Conservation (phyloP, 2,113 vertebrate genomes). For the Regulus satrapa region DNA sequence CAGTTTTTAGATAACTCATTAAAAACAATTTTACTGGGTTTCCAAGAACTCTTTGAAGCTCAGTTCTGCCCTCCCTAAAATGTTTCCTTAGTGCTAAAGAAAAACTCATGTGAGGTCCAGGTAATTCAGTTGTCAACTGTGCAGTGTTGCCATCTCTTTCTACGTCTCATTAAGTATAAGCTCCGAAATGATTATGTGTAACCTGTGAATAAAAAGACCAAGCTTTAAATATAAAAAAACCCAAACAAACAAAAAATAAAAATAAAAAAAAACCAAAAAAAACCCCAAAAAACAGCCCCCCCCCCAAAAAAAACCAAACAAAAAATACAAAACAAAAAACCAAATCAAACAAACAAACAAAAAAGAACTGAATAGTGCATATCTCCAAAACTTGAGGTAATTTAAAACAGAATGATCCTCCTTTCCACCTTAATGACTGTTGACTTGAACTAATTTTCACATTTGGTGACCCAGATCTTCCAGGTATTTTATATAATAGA, state of each 20-base stretch:
- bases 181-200: slow-evolving; percentile 3
- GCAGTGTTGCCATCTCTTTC: not conserved
- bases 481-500: not conserved
- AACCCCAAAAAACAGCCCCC: no score
- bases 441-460: not conserved
- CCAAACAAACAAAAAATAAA: no score
- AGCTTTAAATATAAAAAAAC: no score
- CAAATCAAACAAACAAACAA: no score
- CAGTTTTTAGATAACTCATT: not conserved
- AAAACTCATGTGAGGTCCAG: not conserved
- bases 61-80: not conserved
- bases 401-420: not conserved
- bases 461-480: not conserved
- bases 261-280: no score
- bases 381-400: not conserved
- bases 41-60: slow-evolving; percentile 8
- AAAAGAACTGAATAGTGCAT: not conserved
- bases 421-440: not conserved
- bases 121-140: slow-evolving; percentile 12
- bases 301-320: no score
- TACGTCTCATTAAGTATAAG: not conserved
- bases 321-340: no score
- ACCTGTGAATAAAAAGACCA: not conserved
- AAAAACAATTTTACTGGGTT: not conserved
- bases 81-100: not conserved